These are phyloP conservation scores for Threskiornis aethiopicus DNA, from an alignment of 2,797 vertebrate genomes.

Conservation along the genomic window DNA sequence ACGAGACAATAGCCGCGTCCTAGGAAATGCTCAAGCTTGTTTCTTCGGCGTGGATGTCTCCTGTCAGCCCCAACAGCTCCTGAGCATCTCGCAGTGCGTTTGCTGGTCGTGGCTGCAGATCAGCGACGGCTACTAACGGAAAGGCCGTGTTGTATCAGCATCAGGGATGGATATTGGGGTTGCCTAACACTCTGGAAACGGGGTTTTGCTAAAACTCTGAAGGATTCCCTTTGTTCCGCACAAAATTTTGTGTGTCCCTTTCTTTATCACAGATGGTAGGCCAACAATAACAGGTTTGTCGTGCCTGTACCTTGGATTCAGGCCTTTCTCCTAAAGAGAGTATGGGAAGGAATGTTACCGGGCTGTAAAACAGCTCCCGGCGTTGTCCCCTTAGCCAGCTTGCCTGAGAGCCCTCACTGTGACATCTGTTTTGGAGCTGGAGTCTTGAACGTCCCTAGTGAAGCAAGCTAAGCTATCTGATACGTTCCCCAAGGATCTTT, in stretches of 20 bases:
- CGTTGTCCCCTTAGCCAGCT: constrained; percentile 8
- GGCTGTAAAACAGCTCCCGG: constrained; percentile 15
- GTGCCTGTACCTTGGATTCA: background rate
- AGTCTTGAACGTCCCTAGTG: constrained; percentile 21
- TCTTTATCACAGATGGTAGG: background rate
- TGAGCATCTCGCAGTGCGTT: background rate
- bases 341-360: background rate
- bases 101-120: background rate
- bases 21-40: background rate
- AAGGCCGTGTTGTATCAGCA: background rate
- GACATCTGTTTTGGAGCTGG: constrained; percentile 47
- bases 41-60: background rate
- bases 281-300: background rate
- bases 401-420: constrained; percentile 1
- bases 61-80: background rate
- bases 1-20: background rate
- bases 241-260: background rate
- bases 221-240: background rate
- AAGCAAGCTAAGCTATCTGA: constrained; percentile 42
- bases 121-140: background rate
- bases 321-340: background rate
- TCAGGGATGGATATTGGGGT: background rate
- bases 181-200: background rate
- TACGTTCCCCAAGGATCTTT: constrained; percentile 49
- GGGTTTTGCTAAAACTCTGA: background rate